These are phyloP conservation scores for Protonibea diacanthus DNA, from an alignment of 2,797 vertebrate genomes.

Conservation along the genomic window DNA sequence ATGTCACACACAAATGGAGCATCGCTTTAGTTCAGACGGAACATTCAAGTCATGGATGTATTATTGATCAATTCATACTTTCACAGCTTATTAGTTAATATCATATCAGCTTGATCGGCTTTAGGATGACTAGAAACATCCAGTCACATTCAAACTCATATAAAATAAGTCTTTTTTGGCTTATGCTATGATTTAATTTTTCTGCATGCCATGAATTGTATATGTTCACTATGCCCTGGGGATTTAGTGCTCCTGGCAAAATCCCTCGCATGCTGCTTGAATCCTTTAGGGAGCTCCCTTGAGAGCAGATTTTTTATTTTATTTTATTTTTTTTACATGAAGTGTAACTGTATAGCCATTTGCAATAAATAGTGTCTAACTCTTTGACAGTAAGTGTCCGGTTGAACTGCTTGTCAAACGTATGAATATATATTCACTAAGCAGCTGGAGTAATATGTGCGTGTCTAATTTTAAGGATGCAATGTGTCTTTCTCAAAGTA, in stretches of 20 bases:
- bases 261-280: constrained; percentile 27
- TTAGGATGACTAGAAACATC: not conserved
- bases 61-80: constrained; percentile 40
- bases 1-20: constrained; percentile 8
- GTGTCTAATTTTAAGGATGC: constrained; percentile 9
- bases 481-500: constrained; percentile 12
- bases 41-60: constrained; percentile 30
- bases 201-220: constrained; percentile 31
- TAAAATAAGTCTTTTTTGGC: not conserved
- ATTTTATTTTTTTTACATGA: constrained; percentile 13
- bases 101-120: constrained; percentile 2
- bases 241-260: constrained; percentile 39
- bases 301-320: constrained; percentile 21
- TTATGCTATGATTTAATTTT: constrained; percentile 34
- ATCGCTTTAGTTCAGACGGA: constrained; percentile 26
- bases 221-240: constrained; percentile 17
- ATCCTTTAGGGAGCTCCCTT: constrained; percentile 45
- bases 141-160: not conserved
- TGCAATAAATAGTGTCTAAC: constrained; percentile 36
- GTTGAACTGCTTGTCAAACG: constrained; percentile 23
- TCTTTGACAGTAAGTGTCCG: constrained; percentile 40
- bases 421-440: constrained; percentile 35
- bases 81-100: constrained; percentile 16
- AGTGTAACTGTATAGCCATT: constrained; percentile 40
- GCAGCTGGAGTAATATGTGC: constrained; percentile 2